These are phyloP conservation scores for Trinectes maculatus DNA, from an alignment of 2,113 vertebrate species.

Conservation along the genomic window DNA sequence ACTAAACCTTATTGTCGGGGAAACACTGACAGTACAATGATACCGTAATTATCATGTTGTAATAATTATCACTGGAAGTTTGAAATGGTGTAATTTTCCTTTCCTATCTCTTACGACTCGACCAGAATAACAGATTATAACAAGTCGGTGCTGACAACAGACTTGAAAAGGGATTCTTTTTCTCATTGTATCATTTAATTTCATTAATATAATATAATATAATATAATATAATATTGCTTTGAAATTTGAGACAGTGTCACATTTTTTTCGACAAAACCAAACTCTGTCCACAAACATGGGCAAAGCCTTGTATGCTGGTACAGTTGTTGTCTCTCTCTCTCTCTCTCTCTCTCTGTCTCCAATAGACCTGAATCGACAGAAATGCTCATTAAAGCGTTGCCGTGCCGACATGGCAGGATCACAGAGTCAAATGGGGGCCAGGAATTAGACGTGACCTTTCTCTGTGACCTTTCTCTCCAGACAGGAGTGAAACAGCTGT, in stretches of 20 bases:
- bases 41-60: conserved; percentile 40
- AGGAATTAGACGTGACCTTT: conserved; percentile 50
- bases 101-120: conserved; percentile 14
- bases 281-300: conserved; percentile 76
- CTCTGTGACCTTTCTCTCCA: conserved; percentile 59
- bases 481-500: conserved; percentile 50
- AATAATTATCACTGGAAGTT: conserved; percentile 35
- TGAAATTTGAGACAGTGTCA: conserved; percentile 74
- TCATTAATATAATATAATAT: conserved; percentile 78
- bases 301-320: conserved; percentile 77
- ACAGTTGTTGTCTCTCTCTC: conserved; percentile 51
- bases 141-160: conserved; percentile 58
- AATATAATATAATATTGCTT: conserved; percentile 83
- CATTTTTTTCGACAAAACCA: too few species aligned
- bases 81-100: conserved; percentile 32
- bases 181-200: conserved; percentile 74
- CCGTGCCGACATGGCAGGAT: conserved; percentile 65
- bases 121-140: conserved; percentile 31
- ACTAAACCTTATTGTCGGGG: conserved; percentile 42
- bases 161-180: conserved; percentile 57
- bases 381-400: conserved; percentile 63
- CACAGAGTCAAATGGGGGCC: conserved; percentile 58
- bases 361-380: conserved; percentile 70
- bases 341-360: conserved; percentile 53
- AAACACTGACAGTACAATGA: conserved; percentile 31